A percentile compares a stretch with the other conserved stretches of the same genome.
These are phyloP conservation scores for Xestia rhomboidea DNA, from an alignment of 2,888 invertebrate genomes.

Conservation along the genomic window DNA sequence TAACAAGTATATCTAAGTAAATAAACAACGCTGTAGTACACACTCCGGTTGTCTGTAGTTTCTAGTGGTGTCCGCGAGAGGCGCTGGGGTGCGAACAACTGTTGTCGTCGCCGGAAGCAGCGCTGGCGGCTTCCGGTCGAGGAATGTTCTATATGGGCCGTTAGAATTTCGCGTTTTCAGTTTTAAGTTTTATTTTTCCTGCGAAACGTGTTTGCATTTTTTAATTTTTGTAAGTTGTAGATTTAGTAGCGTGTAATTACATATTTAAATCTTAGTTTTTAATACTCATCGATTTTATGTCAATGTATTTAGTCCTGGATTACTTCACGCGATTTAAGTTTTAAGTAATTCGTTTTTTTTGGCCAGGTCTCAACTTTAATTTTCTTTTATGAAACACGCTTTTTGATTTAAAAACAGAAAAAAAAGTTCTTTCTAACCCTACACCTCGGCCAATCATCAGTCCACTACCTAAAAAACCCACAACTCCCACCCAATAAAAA, in stretches of 20 bases:
- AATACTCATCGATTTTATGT: neutral
- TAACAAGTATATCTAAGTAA: constrained; percentile 31
- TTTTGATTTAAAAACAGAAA: neutral
- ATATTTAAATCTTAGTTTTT: neutral
- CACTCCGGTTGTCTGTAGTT: constrained; percentile 73
- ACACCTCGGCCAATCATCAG: too few relatives aligned
- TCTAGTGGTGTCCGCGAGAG: constrained; percentile 83
- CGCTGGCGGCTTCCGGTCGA: constrained; percentile 87
- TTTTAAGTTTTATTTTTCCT: constrained; percentile 68
- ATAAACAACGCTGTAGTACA: constrained; percentile 53
- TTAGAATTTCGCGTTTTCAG: constrained; percentile 75
- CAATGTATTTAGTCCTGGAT: neutral
- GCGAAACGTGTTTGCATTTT: constrained; percentile 45
- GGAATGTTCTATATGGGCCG: constrained; percentile 82
- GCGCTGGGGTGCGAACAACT: constrained; percentile 88
- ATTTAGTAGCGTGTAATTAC: neutral
- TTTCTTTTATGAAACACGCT: neutral
- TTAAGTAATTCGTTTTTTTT: neutral
- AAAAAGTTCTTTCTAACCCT: accelerated
- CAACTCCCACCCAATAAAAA: constrained; percentile 47
- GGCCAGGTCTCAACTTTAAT: neutral
- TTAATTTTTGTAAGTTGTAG: constrained; percentile 2
- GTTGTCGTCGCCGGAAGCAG: constrained; percentile 86
- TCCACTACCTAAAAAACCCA: neutral
- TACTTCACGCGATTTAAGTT: neutral